Evolutionary conservation across 2,797 vertebrate species (phyloP), one percentile per base, ranked within the genome.

Genomic region (Amniataba percoides): DNA sequence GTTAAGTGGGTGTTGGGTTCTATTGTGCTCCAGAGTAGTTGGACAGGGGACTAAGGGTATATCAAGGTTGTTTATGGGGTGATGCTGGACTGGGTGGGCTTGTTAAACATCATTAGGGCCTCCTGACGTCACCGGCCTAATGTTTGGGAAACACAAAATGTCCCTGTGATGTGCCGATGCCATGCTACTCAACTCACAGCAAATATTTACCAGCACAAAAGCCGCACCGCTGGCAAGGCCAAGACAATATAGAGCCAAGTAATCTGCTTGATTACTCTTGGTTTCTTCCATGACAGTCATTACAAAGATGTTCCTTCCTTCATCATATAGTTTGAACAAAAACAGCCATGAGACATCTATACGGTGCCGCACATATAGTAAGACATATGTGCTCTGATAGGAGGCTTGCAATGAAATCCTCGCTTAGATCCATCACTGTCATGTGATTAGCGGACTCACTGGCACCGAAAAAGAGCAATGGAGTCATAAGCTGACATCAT

Each of bases 131-230:
- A 94, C 86, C 4, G 6, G 78, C 77, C 89, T 85, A 76, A 91
- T 94, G 93, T 95, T 95, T 94, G 92, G 92, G 94, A 94, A 95
- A 93, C 92, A 89, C 90, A 91, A 81, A 89, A 91, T 91, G 89
- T 94, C 89, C 87, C 87, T 85, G 88, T 93, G 92, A 93, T 92
- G 90, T 90, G 92, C 89, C 77, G 91, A 89, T 93, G 91, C 90
- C 92, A 92, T 91, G 89, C 88, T 91, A 90, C 92, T 94, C 93
- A 94, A 92, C 92, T 93, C 90, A 88, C 91, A 94, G 93, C 93
- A 95, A 95, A 95, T 95, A 94, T 95, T 95, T 95, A 94, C 91
- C 88, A 85, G 87, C 84, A 86, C 80, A 71, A 91, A 92, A 92
- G 88, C 91, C 89, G 67, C 90, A 89, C 83, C 46, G 80, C 91